A percentile compares a stretch with the other conserved stretches of the same genome.
phyloP scores from a whole-genome alignment of 2,888 invertebrate genomes.

The Sinotaia quadrata region DNA sequence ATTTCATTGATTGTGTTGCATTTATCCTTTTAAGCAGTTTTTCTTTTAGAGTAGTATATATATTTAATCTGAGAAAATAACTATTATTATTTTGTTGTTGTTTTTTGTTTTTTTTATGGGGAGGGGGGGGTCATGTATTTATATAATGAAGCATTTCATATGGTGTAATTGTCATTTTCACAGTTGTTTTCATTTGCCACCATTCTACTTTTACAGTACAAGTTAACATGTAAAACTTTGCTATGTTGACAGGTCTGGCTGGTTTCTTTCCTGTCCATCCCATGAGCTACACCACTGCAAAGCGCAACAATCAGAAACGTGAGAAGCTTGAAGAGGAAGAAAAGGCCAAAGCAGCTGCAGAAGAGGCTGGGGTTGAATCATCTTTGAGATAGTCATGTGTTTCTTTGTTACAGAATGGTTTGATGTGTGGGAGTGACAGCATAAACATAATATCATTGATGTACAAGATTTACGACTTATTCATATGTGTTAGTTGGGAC shows the following conservation, averaged over 20 bases:
- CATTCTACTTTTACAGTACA: too few species aligned
- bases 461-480: too few species aligned
- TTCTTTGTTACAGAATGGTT: not conserved
- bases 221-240: not conserved
- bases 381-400: not conserved
- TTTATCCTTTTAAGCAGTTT: too few species aligned
- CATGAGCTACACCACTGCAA: slow-evolving; percentile 82
- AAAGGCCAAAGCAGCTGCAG: slow-evolving; percentile 13
- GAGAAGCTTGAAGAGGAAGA: slow-evolving; percentile 33
- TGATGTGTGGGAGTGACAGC: not conserved
- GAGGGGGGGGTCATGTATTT: too few species aligned
- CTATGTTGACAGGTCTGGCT: slow-evolving; percentile 77
- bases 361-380: not conserved
- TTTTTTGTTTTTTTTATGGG: too few species aligned
- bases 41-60: too few species aligned
- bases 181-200: not conserved
- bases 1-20: too few species aligned
- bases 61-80: too few species aligned
- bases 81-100: too few species aligned
- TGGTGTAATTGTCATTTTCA: not conserved
- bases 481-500: too few species aligned
- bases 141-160: not conserved
- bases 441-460: too few species aligned
- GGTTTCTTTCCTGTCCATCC: slow-evolving; percentile 92
- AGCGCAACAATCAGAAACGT: slow-evolving; percentile 53